Conservation (phyloP, 2,888 invertebrate genomes). For the Acanthococcus lagerstroemiae region DNA sequence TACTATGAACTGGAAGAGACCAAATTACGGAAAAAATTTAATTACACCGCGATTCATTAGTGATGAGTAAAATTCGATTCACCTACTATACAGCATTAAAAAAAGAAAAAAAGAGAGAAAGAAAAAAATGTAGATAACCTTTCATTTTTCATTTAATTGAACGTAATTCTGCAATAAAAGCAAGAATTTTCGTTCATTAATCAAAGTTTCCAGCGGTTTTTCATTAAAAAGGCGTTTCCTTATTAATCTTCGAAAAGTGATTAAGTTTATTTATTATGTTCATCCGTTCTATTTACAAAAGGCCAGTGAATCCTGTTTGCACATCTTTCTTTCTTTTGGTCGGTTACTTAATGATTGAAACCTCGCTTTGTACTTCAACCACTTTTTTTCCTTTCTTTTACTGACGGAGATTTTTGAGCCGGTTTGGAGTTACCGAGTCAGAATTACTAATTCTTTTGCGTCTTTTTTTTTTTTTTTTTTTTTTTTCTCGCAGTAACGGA, state of each 20-base stretch:
- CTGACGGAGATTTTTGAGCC: too few species aligned
- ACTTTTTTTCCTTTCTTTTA: slow-evolving; percentile 8
- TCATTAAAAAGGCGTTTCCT: slow-evolving; percentile 25
- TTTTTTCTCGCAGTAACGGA: too few species aligned
- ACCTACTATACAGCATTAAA: background rate
- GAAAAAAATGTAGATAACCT: slow-evolving; percentile 18
- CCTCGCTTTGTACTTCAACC: too few species aligned
- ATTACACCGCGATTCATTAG: too few species aligned
- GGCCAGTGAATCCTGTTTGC: slow-evolving; percentile 6
- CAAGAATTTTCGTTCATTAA: slow-evolving; percentile 24
- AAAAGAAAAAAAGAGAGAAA: too few species aligned
- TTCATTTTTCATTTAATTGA: slow-evolving; percentile 26
- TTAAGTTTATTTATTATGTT: slow-evolving; percentile 22
- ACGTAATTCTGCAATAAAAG: slow-evolving; percentile 20
- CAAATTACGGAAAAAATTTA: too few species aligned
- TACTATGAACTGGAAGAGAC: too few species aligned
- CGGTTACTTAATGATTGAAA: too few species aligned
- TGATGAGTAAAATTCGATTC: slow-evolving; percentile 9
- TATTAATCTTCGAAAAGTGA: slow-evolving; percentile 22
- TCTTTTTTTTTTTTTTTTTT: background rate
- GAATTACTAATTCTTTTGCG: background rate
- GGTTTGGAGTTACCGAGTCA: too few species aligned
- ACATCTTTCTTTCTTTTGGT: slow-evolving; percentile 3
- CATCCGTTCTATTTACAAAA: slow-evolving; percentile 19
- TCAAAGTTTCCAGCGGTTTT: slow-evolving; percentile 13